phyloP scores from a whole-genome alignment of 2,113 vertebrate genomes.

The Bungarus multicinctus region DNA sequence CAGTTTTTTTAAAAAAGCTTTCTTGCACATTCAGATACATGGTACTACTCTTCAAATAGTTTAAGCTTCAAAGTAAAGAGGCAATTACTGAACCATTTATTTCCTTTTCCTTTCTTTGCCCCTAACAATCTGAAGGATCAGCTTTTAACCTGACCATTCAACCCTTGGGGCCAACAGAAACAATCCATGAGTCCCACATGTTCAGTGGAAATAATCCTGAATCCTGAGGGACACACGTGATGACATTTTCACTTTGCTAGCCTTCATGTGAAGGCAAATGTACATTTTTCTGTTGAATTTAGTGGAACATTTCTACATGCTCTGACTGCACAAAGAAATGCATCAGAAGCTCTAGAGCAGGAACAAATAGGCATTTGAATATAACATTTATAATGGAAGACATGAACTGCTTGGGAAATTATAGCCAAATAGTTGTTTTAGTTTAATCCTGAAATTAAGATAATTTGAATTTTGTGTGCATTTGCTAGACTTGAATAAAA shows the following conservation, averaged over 20 bases:
- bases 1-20: background rate
- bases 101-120: background rate
- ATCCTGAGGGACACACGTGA: background rate
- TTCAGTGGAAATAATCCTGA: background rate
- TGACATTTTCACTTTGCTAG: background rate
- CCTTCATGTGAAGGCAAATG: background rate
- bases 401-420: background rate
- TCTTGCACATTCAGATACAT: background rate
- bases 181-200: background rate
- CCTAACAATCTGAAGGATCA: conserved; percentile 16
- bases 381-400: background rate
- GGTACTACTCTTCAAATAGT: background rate
- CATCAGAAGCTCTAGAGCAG: background rate
- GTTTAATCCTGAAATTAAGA: background rate
- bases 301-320: background rate
- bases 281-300: background rate
- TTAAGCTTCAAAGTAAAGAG: background rate
- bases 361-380: background rate
- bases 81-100: background rate
- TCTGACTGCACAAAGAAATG: background rate
- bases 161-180: conserved; percentile 11
- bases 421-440: background rate
- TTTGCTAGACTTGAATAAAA: background rate
- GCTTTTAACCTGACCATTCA: conserved; percentile 6
- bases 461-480: background rate